Evolutionary conservation across 2,113 vertebrate species (phyloP).

Genomic region (Rhinichthys klamathensis): DNA sequence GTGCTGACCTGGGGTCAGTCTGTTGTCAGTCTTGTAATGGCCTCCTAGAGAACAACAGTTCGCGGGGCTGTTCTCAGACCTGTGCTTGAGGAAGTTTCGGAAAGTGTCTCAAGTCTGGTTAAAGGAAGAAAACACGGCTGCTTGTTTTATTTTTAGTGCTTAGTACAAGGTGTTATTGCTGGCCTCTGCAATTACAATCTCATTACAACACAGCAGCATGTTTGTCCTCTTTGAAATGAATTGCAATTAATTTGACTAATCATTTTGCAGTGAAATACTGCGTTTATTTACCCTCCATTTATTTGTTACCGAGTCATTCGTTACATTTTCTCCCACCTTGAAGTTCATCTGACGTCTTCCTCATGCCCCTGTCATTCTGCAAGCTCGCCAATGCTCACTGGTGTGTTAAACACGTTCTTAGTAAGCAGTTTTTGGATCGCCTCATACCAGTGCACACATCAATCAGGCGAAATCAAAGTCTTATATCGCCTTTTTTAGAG

Average conservation of each 20-base stretch:
- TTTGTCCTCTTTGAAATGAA: conserved; percentile 53
- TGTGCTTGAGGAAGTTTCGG: not conserved
- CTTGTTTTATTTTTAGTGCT: conserved; percentile 7
- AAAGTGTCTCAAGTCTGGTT: not conserved
- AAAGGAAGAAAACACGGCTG: not conserved
- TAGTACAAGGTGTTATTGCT: not conserved
- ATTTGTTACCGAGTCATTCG: not conserved
- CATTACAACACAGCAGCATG: conserved; percentile 40
- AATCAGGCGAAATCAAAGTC: conserved; percentile 52
- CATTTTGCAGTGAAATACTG: not conserved
- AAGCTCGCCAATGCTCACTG: conserved; percentile 48
- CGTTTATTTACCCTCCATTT: conserved; percentile 1
- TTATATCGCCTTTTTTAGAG: conserved; percentile 32
- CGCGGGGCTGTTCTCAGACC: not conserved
- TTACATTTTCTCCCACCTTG: not conserved
- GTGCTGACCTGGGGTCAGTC: conserved; percentile 36
- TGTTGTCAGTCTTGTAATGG: not conserved
- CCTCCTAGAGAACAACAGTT: not conserved
- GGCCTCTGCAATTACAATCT: conserved; percentile 18
- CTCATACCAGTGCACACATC: conserved; percentile 25
- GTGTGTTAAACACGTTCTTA: conserved; percentile 17
- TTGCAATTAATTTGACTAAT: conserved; percentile 47
- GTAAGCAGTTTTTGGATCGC: conserved; percentile 52
- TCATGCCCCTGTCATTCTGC: conserved; percentile 49
- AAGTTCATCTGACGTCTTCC: not conserved